A percentile compares a stretch with the other conserved stretches of the same genome.
Evolutionary conservation across 2,113 vertebrate species (phyloP).

Genomic region (Limnothrissa miodon): DNA sequence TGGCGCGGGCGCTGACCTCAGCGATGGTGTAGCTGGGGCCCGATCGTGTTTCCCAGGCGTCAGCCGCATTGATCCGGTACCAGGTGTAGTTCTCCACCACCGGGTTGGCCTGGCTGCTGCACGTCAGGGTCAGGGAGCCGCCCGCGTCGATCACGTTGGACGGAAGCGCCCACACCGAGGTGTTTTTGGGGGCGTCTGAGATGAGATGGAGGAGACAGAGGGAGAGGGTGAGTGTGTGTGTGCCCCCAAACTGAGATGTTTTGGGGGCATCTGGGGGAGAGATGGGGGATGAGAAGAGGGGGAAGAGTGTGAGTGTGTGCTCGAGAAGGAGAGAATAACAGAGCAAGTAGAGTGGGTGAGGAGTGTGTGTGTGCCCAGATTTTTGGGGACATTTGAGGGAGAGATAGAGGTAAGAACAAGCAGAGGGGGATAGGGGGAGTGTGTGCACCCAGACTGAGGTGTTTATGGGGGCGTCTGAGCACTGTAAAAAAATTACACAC

Average conservation of each 20-base stretch:
- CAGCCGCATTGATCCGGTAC: constrained; percentile 63
- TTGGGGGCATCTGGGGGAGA: constrained; percentile 67
- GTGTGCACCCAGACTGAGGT: too few species aligned
- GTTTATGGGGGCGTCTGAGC: too few species aligned
- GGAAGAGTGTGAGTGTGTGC: not conserved
- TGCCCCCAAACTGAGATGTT: constrained; percentile 73
- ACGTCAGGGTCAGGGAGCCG: constrained; percentile 71
- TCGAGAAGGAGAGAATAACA: not conserved
- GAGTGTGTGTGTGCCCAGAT: too few species aligned
- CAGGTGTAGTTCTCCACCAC: constrained; percentile 78
- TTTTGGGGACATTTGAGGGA: too few species aligned
- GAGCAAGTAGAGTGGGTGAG: too few species aligned
- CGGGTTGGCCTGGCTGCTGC: constrained; percentile 74
- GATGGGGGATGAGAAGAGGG: not conserved
- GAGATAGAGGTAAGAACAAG: too few species aligned
- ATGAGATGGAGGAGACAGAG: constrained; percentile 7
- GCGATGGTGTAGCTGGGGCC: constrained; percentile 70
- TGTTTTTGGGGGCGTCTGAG: constrained; percentile 74
- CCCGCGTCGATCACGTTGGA: constrained; percentile 74
- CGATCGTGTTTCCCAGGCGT: constrained; percentile 67
- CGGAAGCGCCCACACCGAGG: constrained; percentile 69
- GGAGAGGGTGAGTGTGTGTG: too few species aligned
- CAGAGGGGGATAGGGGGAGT: too few species aligned
- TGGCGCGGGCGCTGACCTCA: constrained; percentile 67
- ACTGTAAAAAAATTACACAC: too few species aligned